A percentile compares a stretch with the other conserved stretches of the same genome.
Evolutionary conservation across 2,888 invertebrate genomes (phyloP).

Genomic region (Perizoma flavofasciatum): DNA sequence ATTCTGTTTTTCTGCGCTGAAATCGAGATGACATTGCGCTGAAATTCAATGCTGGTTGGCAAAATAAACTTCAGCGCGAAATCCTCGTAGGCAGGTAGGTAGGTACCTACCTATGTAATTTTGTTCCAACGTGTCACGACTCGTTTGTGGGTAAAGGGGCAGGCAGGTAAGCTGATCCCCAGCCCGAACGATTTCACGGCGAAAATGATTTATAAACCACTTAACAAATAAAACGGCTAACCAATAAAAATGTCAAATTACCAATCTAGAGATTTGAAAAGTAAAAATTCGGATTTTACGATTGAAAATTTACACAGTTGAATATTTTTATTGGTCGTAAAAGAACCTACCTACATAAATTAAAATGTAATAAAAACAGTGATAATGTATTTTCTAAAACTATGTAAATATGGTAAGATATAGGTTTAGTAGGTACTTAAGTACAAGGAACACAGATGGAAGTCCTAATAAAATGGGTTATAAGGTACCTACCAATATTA

Average conservation of each 20-base stretch:
- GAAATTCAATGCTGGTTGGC: too few species aligned
- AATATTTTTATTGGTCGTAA: constrained; percentile 34
- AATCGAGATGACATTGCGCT: too few species aligned
- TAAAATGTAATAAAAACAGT: not conserved
- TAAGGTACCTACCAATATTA: too few species aligned
- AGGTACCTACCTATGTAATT: too few species aligned
- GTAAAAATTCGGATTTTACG: constrained; percentile 28
- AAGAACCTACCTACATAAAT: constrained; percentile 10
- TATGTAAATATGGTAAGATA: not conserved
- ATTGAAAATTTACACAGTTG: constrained; percentile 29
- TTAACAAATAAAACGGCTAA: constrained; percentile 5
- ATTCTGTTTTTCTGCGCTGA: too few species aligned
- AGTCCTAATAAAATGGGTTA: too few species aligned
- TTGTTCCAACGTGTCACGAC: too few species aligned
- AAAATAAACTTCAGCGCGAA: too few species aligned
- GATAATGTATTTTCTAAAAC: not conserved
- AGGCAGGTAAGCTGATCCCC: not conserved
- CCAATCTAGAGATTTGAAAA: constrained; percentile 28
- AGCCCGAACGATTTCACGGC: constrained; percentile 2
- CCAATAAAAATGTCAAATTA: constrained; percentile 36
- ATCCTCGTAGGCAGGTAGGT: too few species aligned
- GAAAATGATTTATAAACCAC: constrained; percentile 25
- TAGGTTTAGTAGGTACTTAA: not conserved
- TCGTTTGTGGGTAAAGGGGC: not conserved
- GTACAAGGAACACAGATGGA: too few species aligned